Conservation (phyloP, 1,140 invertebrate species). For the Chironomus tepperi region DNA sequence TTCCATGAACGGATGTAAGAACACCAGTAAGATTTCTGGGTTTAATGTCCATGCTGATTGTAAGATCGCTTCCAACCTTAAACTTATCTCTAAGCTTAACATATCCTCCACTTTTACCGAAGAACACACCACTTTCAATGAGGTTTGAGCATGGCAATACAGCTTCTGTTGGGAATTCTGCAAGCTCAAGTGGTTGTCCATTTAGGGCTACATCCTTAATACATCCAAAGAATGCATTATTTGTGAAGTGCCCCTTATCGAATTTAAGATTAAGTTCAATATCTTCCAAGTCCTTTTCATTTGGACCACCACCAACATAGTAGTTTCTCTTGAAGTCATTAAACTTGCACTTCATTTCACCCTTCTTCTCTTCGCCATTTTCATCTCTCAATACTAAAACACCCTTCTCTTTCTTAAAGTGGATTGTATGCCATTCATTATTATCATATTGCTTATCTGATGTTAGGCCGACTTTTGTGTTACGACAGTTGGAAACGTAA, state of each 20-base stretch:
- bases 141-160: constrained; percentile 72
- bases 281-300: constrained; percentile 44
- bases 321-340: not conserved
- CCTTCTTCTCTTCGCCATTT: constrained; percentile 6
- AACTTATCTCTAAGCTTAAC: constrained; percentile 57
- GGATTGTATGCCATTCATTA: constrained; percentile 75
- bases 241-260: not conserved
- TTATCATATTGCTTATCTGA: constrained; percentile 61
- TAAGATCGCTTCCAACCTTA: constrained; percentile 65
- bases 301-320: constrained; percentile 38
- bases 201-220: constrained; percentile 71
- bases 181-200: constrained; percentile 49
- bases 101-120: constrained; percentile 51
- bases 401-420: constrained; percentile 48
- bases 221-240: constrained; percentile 67
- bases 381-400: constrained; percentile 62
- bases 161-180: constrained; percentile 45
- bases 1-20: constrained; percentile 71
- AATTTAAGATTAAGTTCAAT: not conserved
- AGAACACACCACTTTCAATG: constrained; percentile 83
- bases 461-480: constrained; percentile 50
- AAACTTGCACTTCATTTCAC: constrained; percentile 33
- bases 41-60: constrained; percentile 79
- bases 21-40: constrained; percentile 75
- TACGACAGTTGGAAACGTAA: constrained; percentile 66